Conservation (phyloP, 2,888 invertebrate genomes). For the Neuroscelio doddi region DNA sequence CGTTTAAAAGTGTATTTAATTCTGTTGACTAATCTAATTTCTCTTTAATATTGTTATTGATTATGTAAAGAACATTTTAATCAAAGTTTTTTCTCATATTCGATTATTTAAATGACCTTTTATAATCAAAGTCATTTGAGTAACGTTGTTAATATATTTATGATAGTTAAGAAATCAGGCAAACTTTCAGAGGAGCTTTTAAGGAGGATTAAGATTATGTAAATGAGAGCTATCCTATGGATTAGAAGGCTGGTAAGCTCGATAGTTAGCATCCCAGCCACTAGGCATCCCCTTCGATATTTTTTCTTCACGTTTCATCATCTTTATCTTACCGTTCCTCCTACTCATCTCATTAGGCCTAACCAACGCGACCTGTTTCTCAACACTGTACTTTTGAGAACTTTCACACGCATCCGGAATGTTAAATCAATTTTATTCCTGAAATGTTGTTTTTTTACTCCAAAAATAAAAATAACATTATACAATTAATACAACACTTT, state of each 20-base stretch:
- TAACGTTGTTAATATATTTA: too few species aligned
- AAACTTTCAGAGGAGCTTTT: conserved; percentile 48
- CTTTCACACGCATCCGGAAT: conserved; percentile 41
- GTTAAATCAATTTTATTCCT: too few species aligned
- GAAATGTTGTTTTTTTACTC: too few species aligned
- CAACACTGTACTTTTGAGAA: conserved; percentile 34
- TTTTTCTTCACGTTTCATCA: conserved; percentile 21
- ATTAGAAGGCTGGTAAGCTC: conserved; percentile 42
- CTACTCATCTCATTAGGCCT: conserved; percentile 26
- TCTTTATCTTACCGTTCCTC: conserved; percentile 27
- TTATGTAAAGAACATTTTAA: neutral
- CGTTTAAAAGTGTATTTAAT: conserved; percentile 33
- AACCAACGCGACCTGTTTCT: neutral
- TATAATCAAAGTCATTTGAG: too few species aligned
- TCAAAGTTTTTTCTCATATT: neutral
- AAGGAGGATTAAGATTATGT: conserved; percentile 67
- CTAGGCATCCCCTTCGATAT: conserved; percentile 14
- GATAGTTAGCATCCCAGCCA: conserved; percentile 47
- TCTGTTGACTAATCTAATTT: conserved; percentile 29
- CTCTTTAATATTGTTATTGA: neutral
- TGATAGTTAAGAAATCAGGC: conserved; percentile 2
- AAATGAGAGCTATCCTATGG: conserved; percentile 62
- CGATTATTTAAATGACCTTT: too few species aligned
- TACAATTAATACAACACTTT: too few species aligned
- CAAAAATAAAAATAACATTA: too few species aligned